Evolutionary conservation across 2,797 vertebrate species (phyloP), one percentile per base, ranked within the genome.

Genomic region (Paratrypauchen microcephalus): DNA sequence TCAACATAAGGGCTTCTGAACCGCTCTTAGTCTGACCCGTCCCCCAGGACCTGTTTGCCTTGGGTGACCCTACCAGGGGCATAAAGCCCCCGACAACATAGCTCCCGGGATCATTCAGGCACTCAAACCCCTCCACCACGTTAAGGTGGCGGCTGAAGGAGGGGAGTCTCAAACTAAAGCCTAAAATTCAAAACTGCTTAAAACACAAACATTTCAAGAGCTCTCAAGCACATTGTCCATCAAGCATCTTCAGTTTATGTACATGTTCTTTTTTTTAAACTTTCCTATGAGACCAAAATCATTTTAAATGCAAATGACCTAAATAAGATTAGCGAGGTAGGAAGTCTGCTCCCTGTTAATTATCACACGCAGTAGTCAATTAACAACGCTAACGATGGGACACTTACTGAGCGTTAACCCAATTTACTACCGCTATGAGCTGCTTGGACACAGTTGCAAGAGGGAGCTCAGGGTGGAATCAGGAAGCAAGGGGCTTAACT

Each of bases 281-380:
- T 80, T 83, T 79, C 80, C 85, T 88, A 71, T 73, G 87, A 89
- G 83, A 86, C 79, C 75, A 78, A 90, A 92, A 92, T 82, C 89
- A 83, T 92, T 92, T 92, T 90, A 92, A 91, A 92, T 91, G 91
- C 90, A 91, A 92, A 91, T 92, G 87, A 91, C 90, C 89, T 84
- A 91, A 92, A 92, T 91, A 89, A 89, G 89, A 92, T 92, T 90
- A 92, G 88, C 79, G 79, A 89, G 87, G 84, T 88, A 86, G 90
- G 86, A 83, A 83, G 87, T 85, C 85, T 80, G 73, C 87, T 92
- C 81, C 86, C 88, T 92, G 90, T 92, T 92, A 90, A 92, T 92
- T 92, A 92, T 91, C 88, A 70, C 76, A 91, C 86, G 87, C 90
- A 85, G 82, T 92, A 91, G 90, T 92, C 88, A 92, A 92, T 92